phyloP scores from a whole-genome alignment of 2,113 vertebrate species.

The Felis chaus region DNA sequence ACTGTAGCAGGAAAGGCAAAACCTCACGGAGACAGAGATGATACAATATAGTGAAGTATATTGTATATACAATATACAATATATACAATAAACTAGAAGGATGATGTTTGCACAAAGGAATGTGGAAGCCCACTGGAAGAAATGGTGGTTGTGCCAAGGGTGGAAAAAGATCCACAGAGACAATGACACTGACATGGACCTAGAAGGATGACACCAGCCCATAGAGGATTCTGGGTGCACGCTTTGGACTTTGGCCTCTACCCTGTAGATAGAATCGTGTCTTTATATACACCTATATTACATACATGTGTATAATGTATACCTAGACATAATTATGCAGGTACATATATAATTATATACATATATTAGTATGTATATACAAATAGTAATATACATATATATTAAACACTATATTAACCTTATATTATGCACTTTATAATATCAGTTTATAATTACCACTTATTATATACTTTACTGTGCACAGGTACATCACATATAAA shows the following conservation, averaged over 20 bases:
- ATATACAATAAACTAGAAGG: not conserved
- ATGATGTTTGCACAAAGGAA: not conserved
- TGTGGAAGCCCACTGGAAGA: not conserved
- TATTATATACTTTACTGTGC: not conserved
- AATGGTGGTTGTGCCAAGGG: not conserved
- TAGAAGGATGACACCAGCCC: not conserved
- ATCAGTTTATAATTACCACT: constrained; percentile 7
- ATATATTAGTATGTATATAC: not conserved
- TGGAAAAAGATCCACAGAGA: not conserved
- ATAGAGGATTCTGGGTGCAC: not conserved
- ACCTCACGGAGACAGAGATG: not conserved
- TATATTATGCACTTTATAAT: not conserved
- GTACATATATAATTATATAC: not conserved
- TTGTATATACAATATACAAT: too few species aligned
- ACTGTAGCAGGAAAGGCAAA: not conserved
- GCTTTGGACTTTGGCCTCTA: not conserved
- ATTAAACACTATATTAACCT: not conserved
- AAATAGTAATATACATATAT: not conserved
- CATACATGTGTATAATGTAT: not conserved
- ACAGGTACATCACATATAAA: not conserved
- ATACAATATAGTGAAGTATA: not conserved
- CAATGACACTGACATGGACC: not conserved
- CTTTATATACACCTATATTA: rapidly evolving
- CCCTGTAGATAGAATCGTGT: not conserved
- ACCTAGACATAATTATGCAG: not conserved